phyloP scores from a whole-genome alignment of 2,113 vertebrate species.

The Ptyas mucosa region DNA sequence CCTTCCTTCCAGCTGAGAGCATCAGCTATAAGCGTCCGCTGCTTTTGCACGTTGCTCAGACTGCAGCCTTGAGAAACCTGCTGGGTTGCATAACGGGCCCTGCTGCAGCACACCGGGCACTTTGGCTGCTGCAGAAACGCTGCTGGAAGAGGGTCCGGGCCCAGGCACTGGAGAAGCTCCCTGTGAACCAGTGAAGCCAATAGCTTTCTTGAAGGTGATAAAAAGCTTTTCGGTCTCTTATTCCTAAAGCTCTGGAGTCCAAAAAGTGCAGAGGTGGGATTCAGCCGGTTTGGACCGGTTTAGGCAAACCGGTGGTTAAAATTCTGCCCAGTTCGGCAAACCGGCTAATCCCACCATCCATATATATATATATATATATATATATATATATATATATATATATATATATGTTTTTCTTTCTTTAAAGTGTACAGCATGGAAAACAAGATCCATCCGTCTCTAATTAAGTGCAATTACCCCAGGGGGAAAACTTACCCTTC shows the following conservation, averaged over 20 bases:
- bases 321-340: too few species aligned
- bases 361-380: too few species aligned
- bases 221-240: neutral
- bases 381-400: too few species aligned
- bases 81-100: neutral
- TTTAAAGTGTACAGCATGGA: too few species aligned
- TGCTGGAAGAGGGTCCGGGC: neutral
- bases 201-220: neutral
- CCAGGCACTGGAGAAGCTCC: rapidly evolving
- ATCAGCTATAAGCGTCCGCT: neutral
- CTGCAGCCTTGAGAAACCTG: neutral
- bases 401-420: too few species aligned
- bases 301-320: too few species aligned
- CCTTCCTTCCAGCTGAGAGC: neutral
- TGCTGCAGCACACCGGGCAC: too few species aligned
- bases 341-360: too few species aligned
- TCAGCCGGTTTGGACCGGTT: too few species aligned
- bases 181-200: neutral
- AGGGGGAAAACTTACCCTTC: too few species aligned
- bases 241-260: neutral
- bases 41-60: neutral
- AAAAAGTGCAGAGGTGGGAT: neutral
- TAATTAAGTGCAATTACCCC: too few species aligned
- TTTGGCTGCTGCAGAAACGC: neutral
- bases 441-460: too few species aligned